These are phyloP conservation scores for human (Homo sapiens) DNA, from an alignment of 2,113 vertebrate genomes.

Conservation along the genomic window GRCh38 chr16:3810501-3811000, in stretches of 20 bases:
- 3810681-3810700: slow-evolving; percentile 92
- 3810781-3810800: slow-evolving; percentile 81
- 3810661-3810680: slow-evolving; percentile 94
- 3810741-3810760: slow-evolving; percentile 92
- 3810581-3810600: slow-evolving; percentile 75
- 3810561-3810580: not conserved
- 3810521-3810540: not conserved
- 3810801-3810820: not conserved
- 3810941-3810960: not conserved
- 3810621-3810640: slow-evolving; percentile 93
- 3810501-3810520: not conserved
- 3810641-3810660: slow-evolving; percentile 91
- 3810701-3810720: slow-evolving; percentile 92
- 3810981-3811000: not conserved
- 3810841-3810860: not conserved
- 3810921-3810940: not conserved
- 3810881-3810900: not conserved
- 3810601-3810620: slow-evolving; percentile 96
- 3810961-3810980: not conserved
- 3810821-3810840: not conserved
- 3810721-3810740: slow-evolving; percentile 93
- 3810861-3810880: not conserved
- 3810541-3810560: not conserved
- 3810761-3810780: slow-evolving; percentile 94
- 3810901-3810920: not conserved